Conservation (phyloP, 2,797 vertebrate genomes). For the Pogonophryne albipinna region DNA sequence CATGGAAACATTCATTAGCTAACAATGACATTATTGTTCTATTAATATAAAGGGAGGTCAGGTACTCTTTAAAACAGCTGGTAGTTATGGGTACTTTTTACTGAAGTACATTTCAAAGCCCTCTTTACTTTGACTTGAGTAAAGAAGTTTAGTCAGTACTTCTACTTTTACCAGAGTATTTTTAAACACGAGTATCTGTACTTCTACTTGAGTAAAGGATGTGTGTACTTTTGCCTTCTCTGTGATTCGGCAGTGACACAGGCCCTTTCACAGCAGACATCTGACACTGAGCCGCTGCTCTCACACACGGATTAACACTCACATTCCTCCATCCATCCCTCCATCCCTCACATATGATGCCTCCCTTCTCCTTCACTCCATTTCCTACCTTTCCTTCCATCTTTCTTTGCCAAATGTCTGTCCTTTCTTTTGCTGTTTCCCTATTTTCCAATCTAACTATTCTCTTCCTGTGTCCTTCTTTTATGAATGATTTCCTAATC, state of each 20-base stretch:
- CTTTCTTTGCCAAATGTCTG: neutral
- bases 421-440: neutral
- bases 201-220: no score
- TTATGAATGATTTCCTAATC: neutral
- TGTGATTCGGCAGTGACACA: conserved; percentile 61
- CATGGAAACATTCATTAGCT: no score
- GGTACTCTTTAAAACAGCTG: no score
- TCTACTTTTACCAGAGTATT: no score
- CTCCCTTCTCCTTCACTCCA: conserved; percentile 15
- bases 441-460: neutral
- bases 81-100: no score
- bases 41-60: no score
- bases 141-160: no score
- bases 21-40: no score
- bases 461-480: neutral
- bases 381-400: conserved; percentile 13
- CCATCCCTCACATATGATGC: conserved; percentile 52
- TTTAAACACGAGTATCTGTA: no score
- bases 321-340: conserved; percentile 70
- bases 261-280: conserved; percentile 78
- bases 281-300: conserved; percentile 78
- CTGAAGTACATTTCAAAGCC: no score
- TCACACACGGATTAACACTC: conserved; percentile 77
- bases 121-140: no score
- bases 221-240: no score